Conservation (phyloP, 1,140 invertebrate species). For the Sesamia nonagrioides region DNA sequence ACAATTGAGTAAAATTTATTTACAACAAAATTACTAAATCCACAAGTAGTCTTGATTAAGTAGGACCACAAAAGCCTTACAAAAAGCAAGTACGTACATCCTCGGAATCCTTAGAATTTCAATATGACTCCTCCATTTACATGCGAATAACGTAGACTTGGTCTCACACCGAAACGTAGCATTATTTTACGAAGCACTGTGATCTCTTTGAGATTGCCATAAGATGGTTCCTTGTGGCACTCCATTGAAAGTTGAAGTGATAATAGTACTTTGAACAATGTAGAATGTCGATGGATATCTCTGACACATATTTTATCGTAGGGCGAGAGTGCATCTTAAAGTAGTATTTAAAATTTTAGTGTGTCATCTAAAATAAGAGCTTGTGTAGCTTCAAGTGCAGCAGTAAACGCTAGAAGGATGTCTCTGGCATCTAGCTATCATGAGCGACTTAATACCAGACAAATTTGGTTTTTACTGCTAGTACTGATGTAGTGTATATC, state of each 20-base stretch:
- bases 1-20: background rate
- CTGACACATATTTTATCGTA: background rate
- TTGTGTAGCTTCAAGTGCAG: slow-evolving; percentile 18
- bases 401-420: slow-evolving; percentile 13
- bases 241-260: background rate
- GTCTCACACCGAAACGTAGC: slow-evolving; percentile 54
- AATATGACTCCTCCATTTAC: slow-evolving; percentile 73
- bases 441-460: too few relatives aligned
- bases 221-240: slow-evolving; percentile 31
- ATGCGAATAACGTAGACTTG: slow-evolving; percentile 65
- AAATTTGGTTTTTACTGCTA: background rate
- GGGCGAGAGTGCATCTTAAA: background rate
- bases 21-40: slow-evolving; percentile 23
- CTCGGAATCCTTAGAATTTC: slow-evolving; percentile 72
- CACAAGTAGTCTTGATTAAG: slow-evolving; percentile 53
- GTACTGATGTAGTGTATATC: background rate
- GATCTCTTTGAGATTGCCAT: background rate
- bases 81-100: slow-evolving; percentile 70
- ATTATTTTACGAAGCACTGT: slow-evolving; percentile 5
- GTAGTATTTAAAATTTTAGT: slow-evolving; percentile 21
- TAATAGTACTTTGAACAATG: background rate
- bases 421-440: background rate
- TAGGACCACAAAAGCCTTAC: slow-evolving; percentile 62
- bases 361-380: slow-evolving; percentile 7
- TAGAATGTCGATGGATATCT: background rate